Base-by-base conservation (phyloP, 1,140 invertebrate species). In the Ptiloglossa arizonensis region DNA sequence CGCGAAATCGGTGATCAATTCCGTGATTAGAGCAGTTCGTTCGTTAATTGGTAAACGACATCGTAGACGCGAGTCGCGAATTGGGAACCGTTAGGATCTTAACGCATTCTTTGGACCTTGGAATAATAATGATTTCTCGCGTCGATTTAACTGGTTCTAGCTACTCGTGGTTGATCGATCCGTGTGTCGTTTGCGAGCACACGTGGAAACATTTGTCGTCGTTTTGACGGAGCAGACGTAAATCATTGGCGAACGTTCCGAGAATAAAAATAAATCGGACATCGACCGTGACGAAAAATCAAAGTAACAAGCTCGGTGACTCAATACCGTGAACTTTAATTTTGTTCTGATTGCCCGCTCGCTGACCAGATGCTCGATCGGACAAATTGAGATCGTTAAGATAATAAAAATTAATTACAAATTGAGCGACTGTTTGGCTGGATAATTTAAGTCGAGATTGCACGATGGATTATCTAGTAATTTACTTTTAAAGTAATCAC, bases 41-140 rank as follows among this genome's bases (percentile, higher is more conserved):
- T n/a, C 15, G 22, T 62, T 71, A 62, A 77, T 71, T 71, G 46
- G 6, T 19, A 11, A 22, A 22, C 15, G 29, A 52, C 41, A 44
- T 35, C 5, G 27, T 19, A 15, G 17, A 50, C 19, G 27, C 24
- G 67, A 41, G 52, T 46, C 69, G 80, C 22, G 32, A 82, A 52
- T 57, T 62, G 64, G 32, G 38, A 82, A 83, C 80, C 69, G 50
- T 83, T 79, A 82, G 19, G 62, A 64, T 66, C 15, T 29, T 41
- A n/a, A 22, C 38, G 52, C 44, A 52, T 50, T 29, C 44, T 29
- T 57, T 29, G 32, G 50, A 69, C 48, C 46, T 79, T 52, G 54
- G 59, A 67, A 54, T 50, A 56, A 64, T 59, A 69, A 83, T 82
- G 59, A 59, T 62, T 52, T 32, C 38, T 54, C 27, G 35, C 11